Base-by-base conservation (phyloP, 1,140 invertebrate genomes). In the Venturia canescens region DNA sequence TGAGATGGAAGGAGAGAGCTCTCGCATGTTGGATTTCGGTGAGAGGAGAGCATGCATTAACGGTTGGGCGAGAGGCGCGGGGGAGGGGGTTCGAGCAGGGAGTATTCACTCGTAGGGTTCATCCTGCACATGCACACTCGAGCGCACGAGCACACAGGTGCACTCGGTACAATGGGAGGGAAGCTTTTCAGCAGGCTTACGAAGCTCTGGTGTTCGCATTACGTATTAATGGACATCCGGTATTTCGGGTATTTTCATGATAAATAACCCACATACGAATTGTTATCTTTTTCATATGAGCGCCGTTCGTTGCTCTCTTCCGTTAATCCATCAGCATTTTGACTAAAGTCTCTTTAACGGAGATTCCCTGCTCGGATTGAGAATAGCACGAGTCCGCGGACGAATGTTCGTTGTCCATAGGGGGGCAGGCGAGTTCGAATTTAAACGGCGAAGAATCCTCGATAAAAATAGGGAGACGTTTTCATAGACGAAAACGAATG, bases 201-300 rank as follows among this genome's bases (percentile, higher is more conserved):
- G 38, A 57, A 44, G 13, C 50, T 13, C 60, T 23, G 60, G 70
- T 53, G 70, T 38, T 50, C 70, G 70, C 29, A 63, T 31, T 69
- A 79, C 82, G 80, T 83, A 83, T 87, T 89, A 89, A 89, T 89
- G 88, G 86, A 88, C 87, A 85, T 89, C 85, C 87, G 86, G 86
- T 83, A 89, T 87, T 87, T 87, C 79, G 78, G 77, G 72, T 78
- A 81, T 84, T 84, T 86, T 86, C 82, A 79, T 81, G 84, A 83
- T 84, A 85, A 87, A 88, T 88, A 83, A 84, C 85, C 16, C n/a
- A 60, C 23, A 70, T 70, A 79, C 38, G 48, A 16, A 57, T 57
- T 21, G 53, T 44, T 44, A 11, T 44, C 38, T 44, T 13, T 44
- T 44, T 44, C 38, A n/a, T n/a, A 53, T 53, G n/a, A 16, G 6